These are phyloP conservation scores for Bombylius discolor DNA, from an alignment of 2,888 invertebrate genomes.

Conservation along the genomic window DNA sequence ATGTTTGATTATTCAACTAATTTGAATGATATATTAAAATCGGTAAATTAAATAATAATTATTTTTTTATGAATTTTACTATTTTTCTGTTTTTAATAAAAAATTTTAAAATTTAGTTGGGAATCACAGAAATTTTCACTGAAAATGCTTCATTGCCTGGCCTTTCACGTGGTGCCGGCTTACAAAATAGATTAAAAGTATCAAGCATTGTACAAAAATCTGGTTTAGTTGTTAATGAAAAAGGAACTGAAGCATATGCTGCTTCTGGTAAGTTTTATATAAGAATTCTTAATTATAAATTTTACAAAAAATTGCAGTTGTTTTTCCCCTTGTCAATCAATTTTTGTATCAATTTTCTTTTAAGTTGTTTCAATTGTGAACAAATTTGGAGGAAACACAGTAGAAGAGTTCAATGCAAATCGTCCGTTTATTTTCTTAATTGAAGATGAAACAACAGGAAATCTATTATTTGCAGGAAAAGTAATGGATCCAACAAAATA, in stretches of 20 bases:
- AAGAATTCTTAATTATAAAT: too few relatives aligned
- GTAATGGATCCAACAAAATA: conserved; percentile 47
- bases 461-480: conserved; percentile 61
- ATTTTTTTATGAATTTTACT: neutral
- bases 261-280: conserved; percentile 45
- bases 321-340: neutral
- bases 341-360: conserved; percentile 6
- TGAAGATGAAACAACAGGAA: conserved; percentile 59
- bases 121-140: conserved; percentile 58
- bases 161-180: conserved; percentile 45
- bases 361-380: conserved; percentile 51
- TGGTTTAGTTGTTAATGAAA: conserved; percentile 64
- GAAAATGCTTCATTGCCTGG: conserved; percentile 56
- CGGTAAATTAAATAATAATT: conserved; percentile 36
- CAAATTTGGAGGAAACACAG: conserved; percentile 53
- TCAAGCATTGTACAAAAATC: conserved; percentile 61
- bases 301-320: neutral
- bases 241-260: conserved; percentile 56
- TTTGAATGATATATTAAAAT: conserved; percentile 45
- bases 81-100: neutral
- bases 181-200: conserved; percentile 43
- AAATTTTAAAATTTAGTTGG: conserved; percentile 41
- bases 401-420: conserved; percentile 50
- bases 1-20: conserved; percentile 55
- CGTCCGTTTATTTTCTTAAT: conserved; percentile 71